These are phyloP conservation scores for Aphidius ervi DNA, from an alignment of 1,140 invertebrate genomes.

Conservation along the genomic window DNA sequence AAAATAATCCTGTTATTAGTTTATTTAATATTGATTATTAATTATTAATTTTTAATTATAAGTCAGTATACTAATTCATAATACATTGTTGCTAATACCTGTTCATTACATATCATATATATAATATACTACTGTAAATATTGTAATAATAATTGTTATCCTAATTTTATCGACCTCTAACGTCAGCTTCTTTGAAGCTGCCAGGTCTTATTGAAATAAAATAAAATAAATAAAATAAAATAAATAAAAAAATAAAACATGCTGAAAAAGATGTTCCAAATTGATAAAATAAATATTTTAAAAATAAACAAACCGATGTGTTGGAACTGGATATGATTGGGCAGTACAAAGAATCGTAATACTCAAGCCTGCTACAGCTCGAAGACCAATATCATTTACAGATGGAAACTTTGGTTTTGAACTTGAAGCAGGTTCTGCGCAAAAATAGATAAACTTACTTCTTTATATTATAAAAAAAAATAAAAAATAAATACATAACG, in stretches of 20 bases:
- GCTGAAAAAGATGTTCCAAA: conserved; percentile 20
- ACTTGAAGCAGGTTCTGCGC: conserved; percentile 41
- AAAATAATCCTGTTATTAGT: too few species aligned
- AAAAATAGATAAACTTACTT: conserved; percentile 6
- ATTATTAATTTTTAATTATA: too few species aligned
- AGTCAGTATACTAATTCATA: too few species aligned
- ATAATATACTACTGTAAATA: too few species aligned
- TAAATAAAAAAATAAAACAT: background rate
- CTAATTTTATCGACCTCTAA: too few species aligned
- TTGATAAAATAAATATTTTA: background rate
- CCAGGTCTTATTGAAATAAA: too few species aligned
- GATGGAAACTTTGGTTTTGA: conserved; percentile 41
- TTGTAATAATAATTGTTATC: too few species aligned
- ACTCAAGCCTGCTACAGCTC: conserved; percentile 41
- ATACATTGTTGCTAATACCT: too few species aligned
- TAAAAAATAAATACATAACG: background rate
- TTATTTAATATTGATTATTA: too few species aligned
- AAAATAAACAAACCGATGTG: conserved; percentile 55
- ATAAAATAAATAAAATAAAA: too few species aligned
- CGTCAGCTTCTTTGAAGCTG: too few species aligned
- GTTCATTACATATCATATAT: too few species aligned
- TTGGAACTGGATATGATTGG: conserved; percentile 63
- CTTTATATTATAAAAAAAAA: background rate
- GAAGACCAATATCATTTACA: conserved; percentile 40
- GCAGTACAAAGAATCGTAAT: conserved; percentile 60